Base-by-base conservation (phyloP, 1,140 invertebrate genomes). In the Eupristina koningsbergeri region DNA sequence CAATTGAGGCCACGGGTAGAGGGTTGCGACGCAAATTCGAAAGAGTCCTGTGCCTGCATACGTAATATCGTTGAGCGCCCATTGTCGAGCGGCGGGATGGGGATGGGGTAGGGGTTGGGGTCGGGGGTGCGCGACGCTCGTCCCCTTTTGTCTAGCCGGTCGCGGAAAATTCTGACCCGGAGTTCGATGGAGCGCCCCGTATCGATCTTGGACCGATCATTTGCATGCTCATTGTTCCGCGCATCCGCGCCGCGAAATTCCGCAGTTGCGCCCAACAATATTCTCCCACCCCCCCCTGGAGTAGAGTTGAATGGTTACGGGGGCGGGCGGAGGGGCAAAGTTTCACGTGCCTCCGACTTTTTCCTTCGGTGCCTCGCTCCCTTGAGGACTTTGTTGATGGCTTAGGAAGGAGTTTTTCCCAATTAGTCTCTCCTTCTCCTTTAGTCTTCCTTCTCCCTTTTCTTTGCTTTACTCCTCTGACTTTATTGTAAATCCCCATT, bases 151-250 rank as follows among this genome's bases (percentile, higher is more conserved):
- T 83, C 81, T 77, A 82, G 58, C 45, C 74, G 45, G 31, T 86
- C 86, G 87, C 87, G 90, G 88, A 90, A 92, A 92, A 92, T 92
- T 92, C 91, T 91, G 91, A 92, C 91, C 91, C 74, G 31, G 67
- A 71, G 36, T 47, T 41, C 80, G 67, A 47, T 74, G 64, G 36
- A 53, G 34, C 74, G 47, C n/a, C 87, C 87, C 88, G 88, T 91
- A 92, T 92, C 91, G 91, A 92, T 92, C 91, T 92, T 92, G 90
- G 89, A 88, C 91, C 91, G 91, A 92, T 92, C 91, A 92, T 92
- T 92, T 92, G 91, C 91, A 92, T 92, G 89, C 90, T 92, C 90
- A 92, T 92, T 92, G 91, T 92, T 92, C 76, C 90, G 87, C 83
- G 84, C 85, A 88, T 89, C 87, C 89, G 86, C 89, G 64, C 61